Evolutionary conservation across 2,113 vertebrate genomes (phyloP).

Genomic region (Dicentrarchus labrax): DNA sequence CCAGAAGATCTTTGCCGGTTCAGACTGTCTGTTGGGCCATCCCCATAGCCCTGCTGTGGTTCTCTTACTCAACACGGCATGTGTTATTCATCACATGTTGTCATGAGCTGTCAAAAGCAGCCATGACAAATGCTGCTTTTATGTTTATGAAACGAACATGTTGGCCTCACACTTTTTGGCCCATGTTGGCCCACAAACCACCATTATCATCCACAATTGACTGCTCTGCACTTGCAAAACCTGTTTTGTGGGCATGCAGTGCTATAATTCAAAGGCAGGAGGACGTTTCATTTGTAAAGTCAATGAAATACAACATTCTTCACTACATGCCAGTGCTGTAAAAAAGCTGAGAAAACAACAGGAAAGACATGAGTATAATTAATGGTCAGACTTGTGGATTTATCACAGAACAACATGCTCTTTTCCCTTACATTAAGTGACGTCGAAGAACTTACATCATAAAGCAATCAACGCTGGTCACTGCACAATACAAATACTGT

Average conservation of each 20-base stretch:
- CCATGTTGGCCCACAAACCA: no score
- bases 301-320: slow-evolving; percentile 40
- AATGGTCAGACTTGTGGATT: slow-evolving; percentile 31
- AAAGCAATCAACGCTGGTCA: slow-evolving; percentile 35
- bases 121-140: slow-evolving; percentile 63
- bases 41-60: slow-evolving; percentile 36
- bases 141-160: slow-evolving; percentile 59
- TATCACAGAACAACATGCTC: slow-evolving; percentile 48
- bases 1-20: slow-evolving; percentile 47
- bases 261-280: slow-evolving; percentile 49
- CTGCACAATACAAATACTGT: slow-evolving; percentile 63
- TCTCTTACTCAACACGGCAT: slow-evolving; percentile 58
- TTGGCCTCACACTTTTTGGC: slow-evolving; percentile 60
- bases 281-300: slow-evolving; percentile 36
- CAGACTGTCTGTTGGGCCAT: slow-evolving; percentile 45
- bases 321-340: slow-evolving; percentile 10
- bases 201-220: slow-evolving; percentile 23
- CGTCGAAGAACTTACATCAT: slow-evolving; percentile 44
- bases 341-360: slow-evolving; percentile 28
- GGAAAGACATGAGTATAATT: slow-evolving; percentile 27
- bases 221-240: slow-evolving; percentile 36
- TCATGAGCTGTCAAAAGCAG: slow-evolving; percentile 66
- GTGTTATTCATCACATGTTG: slow-evolving; percentile 71
- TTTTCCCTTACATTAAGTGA: slow-evolving; percentile 35
- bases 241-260: slow-evolving; percentile 27